A percentile compares a stretch with the other conserved stretches of the same genome.
These are phyloP conservation scores for Eupithecia tripunctaria DNA, from an alignment of 2,888 invertebrate genomes.

Conservation along the genomic window DNA sequence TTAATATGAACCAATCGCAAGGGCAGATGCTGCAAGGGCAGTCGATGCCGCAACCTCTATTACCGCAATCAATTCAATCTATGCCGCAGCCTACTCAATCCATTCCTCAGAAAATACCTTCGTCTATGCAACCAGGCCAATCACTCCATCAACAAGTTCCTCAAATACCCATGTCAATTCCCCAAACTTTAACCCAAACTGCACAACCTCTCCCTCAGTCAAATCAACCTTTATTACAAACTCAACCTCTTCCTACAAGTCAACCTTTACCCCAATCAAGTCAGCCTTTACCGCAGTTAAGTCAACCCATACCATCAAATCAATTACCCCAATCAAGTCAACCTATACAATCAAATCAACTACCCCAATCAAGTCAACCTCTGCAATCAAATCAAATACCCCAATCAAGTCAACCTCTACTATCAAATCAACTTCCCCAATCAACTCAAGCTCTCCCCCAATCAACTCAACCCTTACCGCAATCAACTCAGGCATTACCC, in stretches of 20 bases:
- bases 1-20: conserved; percentile 46
- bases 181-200: conserved; percentile 38
- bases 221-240: conserved; percentile 4
- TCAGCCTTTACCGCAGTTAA: conserved; percentile 36
- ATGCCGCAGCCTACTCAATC: conserved; percentile 50
- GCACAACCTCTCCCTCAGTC: conserved; percentile 30
- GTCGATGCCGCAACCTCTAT: conserved; percentile 50
- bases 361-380: conserved; percentile 35
- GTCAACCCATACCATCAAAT: conserved; percentile 39
- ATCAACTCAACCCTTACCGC: conserved; percentile 43
- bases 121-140: conserved; percentile 28
- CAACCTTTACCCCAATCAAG: conserved; percentile 44
- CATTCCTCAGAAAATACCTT: conserved; percentile 40
- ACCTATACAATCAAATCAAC: conserved; percentile 45
- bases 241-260: conserved; percentile 39
- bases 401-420: conserved; percentile 38
- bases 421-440: conserved; percentile 39
- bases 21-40: conserved; percentile 10
- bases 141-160: conserved; percentile 37
- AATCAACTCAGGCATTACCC: conserved; percentile 23
- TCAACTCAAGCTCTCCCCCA: conserved; percentile 44
- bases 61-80: conserved; percentile 53
- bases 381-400: conserved; percentile 36
- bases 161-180: conserved; percentile 34
- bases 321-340: conserved; percentile 45